phyloP scores from a whole-genome alignment of 2,888 invertebrate species.

The Podabrus alpinus region DNA sequence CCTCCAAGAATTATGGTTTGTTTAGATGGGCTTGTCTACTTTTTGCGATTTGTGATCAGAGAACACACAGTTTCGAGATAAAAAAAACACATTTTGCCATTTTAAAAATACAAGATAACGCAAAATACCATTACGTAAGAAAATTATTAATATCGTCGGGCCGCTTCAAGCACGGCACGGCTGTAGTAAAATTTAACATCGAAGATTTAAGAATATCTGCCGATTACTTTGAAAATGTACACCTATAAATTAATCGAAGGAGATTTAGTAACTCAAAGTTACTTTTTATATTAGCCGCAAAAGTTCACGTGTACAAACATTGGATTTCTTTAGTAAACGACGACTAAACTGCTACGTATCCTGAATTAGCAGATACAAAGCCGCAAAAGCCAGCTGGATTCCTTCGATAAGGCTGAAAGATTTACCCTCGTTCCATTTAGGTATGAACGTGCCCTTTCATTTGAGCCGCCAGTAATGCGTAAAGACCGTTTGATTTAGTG shows the following conservation, averaged over 20 bases:
- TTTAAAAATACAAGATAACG: slow-evolving; percentile 16
- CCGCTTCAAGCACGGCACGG: neutral
- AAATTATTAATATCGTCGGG: neutral
- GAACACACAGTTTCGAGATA: slow-evolving; percentile 39
- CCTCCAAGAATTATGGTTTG: slow-evolving; percentile 45
- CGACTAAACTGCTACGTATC: slow-evolving; percentile 42
- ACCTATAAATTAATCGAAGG: slow-evolving; percentile 7
- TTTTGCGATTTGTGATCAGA: slow-evolving; percentile 45
- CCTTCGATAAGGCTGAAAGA: slow-evolving; percentile 53
- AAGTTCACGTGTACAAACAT: slow-evolving; percentile 37
- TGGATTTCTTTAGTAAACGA: slow-evolving; percentile 41
- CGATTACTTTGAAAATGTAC: neutral
- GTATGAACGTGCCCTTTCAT: slow-evolving; percentile 49
- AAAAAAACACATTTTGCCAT: slow-evolving; percentile 32
- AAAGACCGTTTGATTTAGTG: slow-evolving; percentile 49
- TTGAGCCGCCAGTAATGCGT: slow-evolving; percentile 46
- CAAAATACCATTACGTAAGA: neutral
- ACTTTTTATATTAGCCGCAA: slow-evolving; percentile 25
- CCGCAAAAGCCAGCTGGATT: slow-evolving; percentile 51
- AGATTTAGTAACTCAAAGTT: slow-evolving; percentile 8
- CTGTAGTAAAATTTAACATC: neutral
- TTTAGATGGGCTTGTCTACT: slow-evolving; percentile 47
- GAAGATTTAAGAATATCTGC: neutral
- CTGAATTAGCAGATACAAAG: slow-evolving; percentile 54
- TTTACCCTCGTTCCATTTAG: slow-evolving; percentile 50